Evolutionary conservation across 2,113 vertebrate genomes (phyloP).

Genomic region (Herpailurus yagouaroundi): DNA sequence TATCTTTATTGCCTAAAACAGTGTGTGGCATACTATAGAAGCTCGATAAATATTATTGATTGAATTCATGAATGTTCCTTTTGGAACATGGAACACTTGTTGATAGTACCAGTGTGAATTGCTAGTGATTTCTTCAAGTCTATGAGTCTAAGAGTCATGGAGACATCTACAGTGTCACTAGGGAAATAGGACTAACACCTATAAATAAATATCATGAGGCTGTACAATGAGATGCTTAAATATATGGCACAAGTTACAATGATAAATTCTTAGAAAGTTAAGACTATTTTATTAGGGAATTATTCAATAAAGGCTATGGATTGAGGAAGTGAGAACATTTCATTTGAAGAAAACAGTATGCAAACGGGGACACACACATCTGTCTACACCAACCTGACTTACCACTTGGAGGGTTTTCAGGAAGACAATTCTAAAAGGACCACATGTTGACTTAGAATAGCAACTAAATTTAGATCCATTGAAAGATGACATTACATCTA

Average conservation of each 20-base stretch:
- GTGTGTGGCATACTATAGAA: neutral
- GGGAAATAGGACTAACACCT: neutral
- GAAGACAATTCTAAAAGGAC: neutral
- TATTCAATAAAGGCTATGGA: neutral
- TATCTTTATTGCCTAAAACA: neutral
- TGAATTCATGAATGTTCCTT: neutral
- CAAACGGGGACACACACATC: neutral
- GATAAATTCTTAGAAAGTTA: constrained; percentile 31
- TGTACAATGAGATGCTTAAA: neutral
- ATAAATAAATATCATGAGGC: neutral
- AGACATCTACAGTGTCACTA: neutral
- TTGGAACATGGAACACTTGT: neutral
- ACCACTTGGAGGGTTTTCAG: neutral
- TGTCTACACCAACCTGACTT: neutral
- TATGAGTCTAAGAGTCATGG: neutral
- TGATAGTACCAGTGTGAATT: neutral
- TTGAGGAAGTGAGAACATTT: constrained; percentile 6
- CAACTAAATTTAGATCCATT: neutral
- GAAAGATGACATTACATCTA: neutral
- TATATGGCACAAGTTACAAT: neutral
- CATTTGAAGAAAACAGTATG: neutral
- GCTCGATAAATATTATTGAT: neutral
- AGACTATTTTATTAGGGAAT: neutral
- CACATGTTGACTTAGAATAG: neutral
- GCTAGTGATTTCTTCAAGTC: neutral